A percentile compares a stretch with the other conserved stretches of the same genome.
These are phyloP conservation scores for Emydura subglobosa DNA, from an alignment of 2,113 vertebrate genomes.

Conservation along the genomic window DNA sequence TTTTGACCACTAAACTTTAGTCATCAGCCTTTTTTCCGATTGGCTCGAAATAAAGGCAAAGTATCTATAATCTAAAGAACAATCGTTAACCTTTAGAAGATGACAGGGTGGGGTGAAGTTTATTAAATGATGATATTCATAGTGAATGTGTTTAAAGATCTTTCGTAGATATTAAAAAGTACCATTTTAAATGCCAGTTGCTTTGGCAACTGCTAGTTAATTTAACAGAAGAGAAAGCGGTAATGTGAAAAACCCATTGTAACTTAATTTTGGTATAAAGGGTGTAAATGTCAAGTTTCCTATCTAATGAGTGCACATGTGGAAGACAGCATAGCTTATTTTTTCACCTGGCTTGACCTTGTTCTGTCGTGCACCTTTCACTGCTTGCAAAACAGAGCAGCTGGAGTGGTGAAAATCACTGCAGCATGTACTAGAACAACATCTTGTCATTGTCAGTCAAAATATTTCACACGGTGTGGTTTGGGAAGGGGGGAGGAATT, in stretches of 20 bases:
- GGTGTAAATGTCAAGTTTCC: conserved; percentile 4
- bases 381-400: conserved; percentile 17
- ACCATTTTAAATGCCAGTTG: conserved; percentile 31
- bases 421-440: rapidly evolving
- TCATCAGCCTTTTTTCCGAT: background rate
- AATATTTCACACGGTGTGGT: background rate
- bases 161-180: conserved; percentile 13
- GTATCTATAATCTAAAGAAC: background rate
- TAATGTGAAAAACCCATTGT: background rate
- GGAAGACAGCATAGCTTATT: background rate
- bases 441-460: rapidly evolving
- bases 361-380: conserved; percentile 1
- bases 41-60: background rate
- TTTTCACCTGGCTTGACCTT: background rate
- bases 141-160: background rate
- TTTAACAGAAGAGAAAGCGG: background rate
- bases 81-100: background rate
- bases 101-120: background rate
- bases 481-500: background rate
- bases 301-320: background rate
- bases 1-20: background rate
- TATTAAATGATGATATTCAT: background rate
- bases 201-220: background rate
- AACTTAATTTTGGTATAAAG: conserved; percentile 4
- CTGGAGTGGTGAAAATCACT: background rate